Percentiles rank a stretch among this genome's conserved stretches.
Evolutionary conservation across 2,113 vertebrate species (phyloP).

Genomic region (Falco punctatus): DNA sequence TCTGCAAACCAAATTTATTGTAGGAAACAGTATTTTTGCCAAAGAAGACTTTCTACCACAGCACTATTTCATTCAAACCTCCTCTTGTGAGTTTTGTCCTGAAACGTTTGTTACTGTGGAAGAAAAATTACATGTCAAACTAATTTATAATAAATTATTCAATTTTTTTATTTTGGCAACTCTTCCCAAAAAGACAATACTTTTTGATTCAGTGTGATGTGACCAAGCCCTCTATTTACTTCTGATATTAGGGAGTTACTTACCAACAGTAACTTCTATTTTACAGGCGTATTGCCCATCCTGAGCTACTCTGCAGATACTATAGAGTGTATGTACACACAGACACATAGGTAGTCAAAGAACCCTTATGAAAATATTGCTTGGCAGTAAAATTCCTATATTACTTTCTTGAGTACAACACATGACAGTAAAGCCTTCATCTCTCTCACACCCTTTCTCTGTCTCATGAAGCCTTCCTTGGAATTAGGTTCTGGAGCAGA

Average conservation of each 20-base stretch:
- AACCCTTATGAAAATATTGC: neutral
- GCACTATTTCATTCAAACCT: neutral
- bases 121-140: neutral
- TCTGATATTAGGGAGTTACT: neutral
- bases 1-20: neutral
- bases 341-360: neutral
- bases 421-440: neutral
- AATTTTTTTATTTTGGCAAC: neutral
- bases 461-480: neutral
- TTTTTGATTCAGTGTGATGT: neutral
- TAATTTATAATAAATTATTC: neutral
- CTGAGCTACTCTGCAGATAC: neutral
- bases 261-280: neutral
- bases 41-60: neutral
- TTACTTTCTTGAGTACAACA: neutral
- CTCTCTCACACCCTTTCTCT: neutral
- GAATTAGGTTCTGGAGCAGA: neutral
- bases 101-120: fast-evolving
- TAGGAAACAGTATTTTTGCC: neutral
- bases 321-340: neutral
- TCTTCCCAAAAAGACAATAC: neutral
- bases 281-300: neutral
- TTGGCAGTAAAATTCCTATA: neutral
- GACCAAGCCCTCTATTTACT: neutral
- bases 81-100: neutral